Base-by-base conservation (phyloP, 2,888 invertebrate species). In the Stenurella melanura region DNA sequence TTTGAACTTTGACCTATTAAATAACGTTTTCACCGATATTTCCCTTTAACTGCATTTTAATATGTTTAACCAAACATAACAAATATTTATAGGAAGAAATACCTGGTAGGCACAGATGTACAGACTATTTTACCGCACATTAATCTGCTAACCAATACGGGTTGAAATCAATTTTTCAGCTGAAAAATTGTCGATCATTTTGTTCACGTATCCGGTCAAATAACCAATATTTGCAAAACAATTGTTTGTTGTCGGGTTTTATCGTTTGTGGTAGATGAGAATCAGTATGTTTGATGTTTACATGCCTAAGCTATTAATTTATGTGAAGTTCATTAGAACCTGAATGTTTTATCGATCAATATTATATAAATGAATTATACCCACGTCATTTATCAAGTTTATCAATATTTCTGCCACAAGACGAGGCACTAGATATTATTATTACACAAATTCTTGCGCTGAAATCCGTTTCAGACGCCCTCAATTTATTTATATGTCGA, bases 181-280 rank as follows among this genome's bases (percentile, higher is more conserved):
- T 26, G 19, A 21, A 60, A 60, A 60, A 60, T 60, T 60, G 10
- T 12, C 60, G 26, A 11, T 15, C 12, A 21, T 60, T 60, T 60
- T 60, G 21, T 60, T 30, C 58, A 58, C 21, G 17, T 15, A 60
- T 60, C n/a, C 60, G 60, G 21, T 1, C 26, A 60, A 60, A 60
- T 30, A 60, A 15, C 60, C 60, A 60, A 60, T 60, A 60, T 60
- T 26, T 60, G 26, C 60, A 21, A 60, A 60, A 60, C 60, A 60
- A 60, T 21, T 21, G 60, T 60, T 60, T 60, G 26, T 26, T 26
- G 21, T 60, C 26, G 26, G 26, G 2, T 26, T 30, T 60, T 58
- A 26, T 21, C 12, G 58, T 58, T 19, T 30, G 21, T 60, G 60
- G 60, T 60, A 12, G 58, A 19, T 60, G 21, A n/a, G 26, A 60